Evolutionary conservation across 2,797 vertebrate genomes (phyloP), one percentile per base, ranked within the genome.

Genomic region (Choloepus didactylus): DNA sequence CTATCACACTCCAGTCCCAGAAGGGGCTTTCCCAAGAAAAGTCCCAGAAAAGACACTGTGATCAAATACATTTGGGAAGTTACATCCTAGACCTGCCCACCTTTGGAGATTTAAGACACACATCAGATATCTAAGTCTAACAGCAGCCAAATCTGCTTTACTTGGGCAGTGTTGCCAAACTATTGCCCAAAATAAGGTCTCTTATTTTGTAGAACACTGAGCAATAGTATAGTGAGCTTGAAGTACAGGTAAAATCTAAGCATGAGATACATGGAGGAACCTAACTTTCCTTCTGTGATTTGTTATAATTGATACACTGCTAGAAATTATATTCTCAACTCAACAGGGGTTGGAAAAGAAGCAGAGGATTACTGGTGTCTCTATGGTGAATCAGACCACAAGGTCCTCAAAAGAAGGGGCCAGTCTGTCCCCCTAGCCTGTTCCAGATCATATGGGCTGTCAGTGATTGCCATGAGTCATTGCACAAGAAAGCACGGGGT

Each of bases 231-330:
- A 85, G 66, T 31, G 25, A 92, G 11, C 21, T 23, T 82, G 54
- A 92, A 87, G 70, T 49, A 69, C 54, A 27, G 38, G 21, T 77
- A 64, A 96, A 93, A 69, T 89, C 31, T 73, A 82, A 70, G 35
- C 41, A 54, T 76, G 49, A 88, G 80, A 79, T 64, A 35, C 35
- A 56, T 5, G 31, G 59, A 88, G 38, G 81, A 60, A 91, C 23
- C 12, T 18, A 64, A 82, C 51, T 92, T 93, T 88, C 35, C 82
- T 44, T 80, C 56, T 89, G 35, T 89, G 70, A 69, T 85, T 97
- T 92, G 54, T 75, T 87, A 41, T 81, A 60, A 44, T 2, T 87
- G 80, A 27, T 83, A 66, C 14, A 85, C 25, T 51, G 23, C 62
- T 56, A n/a, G 77, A 94, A 96, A 86, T 73, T 18, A 66, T 51